These are phyloP conservation scores for Netelia fuscicornis DNA, from an alignment of 2,888 invertebrate genomes.

Conservation along the genomic window DNA sequence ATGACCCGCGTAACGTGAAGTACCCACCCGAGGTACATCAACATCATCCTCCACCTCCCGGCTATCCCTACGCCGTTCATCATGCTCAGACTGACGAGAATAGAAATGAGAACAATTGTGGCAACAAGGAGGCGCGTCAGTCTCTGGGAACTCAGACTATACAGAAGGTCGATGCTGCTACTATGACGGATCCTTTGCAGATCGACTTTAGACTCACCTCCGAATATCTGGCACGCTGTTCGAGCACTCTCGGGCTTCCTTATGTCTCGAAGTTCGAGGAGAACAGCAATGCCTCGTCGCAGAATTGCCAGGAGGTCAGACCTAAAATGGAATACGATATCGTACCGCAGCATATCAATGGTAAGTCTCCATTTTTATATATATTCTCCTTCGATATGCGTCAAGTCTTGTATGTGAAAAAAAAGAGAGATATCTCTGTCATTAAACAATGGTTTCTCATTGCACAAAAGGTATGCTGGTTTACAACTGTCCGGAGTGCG, in stretches of 20 bases:
- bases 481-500: constrained; percentile 82
- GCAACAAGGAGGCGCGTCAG: constrained; percentile 80
- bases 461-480: constrained; percentile 78
- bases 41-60: constrained; percentile 73
- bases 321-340: constrained; percentile 81
- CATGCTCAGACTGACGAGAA: constrained; percentile 80
- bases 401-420: neutral
- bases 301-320: constrained; percentile 77
- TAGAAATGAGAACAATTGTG: constrained; percentile 81
- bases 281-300: constrained; percentile 75
- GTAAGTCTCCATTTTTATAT: constrained; percentile 67
- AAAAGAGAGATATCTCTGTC: neutral
- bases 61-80: constrained; percentile 77
- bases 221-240: constrained; percentile 82
- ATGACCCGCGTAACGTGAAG: constrained; percentile 79
- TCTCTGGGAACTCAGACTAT: constrained; percentile 80
- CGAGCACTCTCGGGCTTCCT: constrained; percentile 80
- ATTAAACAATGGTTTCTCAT: constrained; percentile 21
- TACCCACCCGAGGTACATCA: constrained; percentile 77
- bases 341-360: constrained; percentile 81
- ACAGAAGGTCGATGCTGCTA: constrained; percentile 83
- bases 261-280: constrained; percentile 81
- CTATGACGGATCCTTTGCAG: constrained; percentile 83
- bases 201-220: constrained; percentile 83
- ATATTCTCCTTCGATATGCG: neutral